phyloP scores from a whole-genome alignment of 2,113 vertebrate species.

The Hemichromis elongatus region DNA sequence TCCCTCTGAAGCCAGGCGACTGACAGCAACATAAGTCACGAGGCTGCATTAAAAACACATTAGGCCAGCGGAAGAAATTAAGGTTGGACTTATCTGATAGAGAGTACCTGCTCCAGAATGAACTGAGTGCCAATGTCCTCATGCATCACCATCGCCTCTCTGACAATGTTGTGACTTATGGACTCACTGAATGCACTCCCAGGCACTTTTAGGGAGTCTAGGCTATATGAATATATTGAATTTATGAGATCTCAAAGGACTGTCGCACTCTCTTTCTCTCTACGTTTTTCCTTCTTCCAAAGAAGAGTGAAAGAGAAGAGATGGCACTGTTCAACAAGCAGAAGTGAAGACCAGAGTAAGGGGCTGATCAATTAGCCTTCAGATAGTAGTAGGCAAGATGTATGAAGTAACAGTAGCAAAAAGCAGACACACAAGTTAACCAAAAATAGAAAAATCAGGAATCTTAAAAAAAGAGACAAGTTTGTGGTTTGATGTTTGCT shows the following conservation, averaged over 20 bases:
- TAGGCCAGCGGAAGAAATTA: slow-evolving; percentile 73
- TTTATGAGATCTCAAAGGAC: slow-evolving; percentile 65
- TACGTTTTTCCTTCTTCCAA: not conserved
- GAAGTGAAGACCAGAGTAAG: not conserved
- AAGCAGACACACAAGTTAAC: not conserved
- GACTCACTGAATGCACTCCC: slow-evolving; percentile 64
- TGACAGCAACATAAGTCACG: slow-evolving; percentile 77
- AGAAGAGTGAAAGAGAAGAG: not conserved
- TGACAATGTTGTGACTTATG: slow-evolving; percentile 73
- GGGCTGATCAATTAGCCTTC: not conserved
- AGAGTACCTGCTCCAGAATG: slow-evolving; percentile 51
- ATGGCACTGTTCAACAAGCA: not conserved
- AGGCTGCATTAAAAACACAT: slow-evolving; percentile 79
- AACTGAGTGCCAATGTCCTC: slow-evolving; percentile 38
- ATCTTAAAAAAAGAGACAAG: not conserved
- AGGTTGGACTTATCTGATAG: slow-evolving; percentile 64
- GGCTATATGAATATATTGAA: slow-evolving; percentile 60
- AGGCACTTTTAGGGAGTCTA: slow-evolving; percentile 53
- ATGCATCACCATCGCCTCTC: slow-evolving; percentile 62
- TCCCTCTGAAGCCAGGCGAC: slow-evolving; percentile 45
- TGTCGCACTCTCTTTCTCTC: not conserved
- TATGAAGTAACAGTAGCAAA: not conserved
- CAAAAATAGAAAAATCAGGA: not conserved
- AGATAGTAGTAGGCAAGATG: not conserved
- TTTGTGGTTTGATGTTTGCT: not conserved